These are phyloP conservation scores for Nyctereutes procyonoides DNA, from an alignment of 2,113 vertebrate species.

Conservation along the genomic window DNA sequence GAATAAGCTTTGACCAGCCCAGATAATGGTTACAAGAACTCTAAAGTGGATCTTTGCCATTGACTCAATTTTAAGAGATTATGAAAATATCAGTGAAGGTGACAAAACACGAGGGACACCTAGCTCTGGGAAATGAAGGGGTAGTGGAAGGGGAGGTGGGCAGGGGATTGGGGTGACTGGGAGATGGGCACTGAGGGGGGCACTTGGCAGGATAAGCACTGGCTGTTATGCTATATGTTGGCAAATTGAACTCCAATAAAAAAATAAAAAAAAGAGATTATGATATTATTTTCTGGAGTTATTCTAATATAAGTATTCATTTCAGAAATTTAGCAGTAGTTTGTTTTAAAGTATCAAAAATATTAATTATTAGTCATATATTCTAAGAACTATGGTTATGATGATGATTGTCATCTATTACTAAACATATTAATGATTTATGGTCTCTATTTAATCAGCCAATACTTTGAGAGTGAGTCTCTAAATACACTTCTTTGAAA, in stretches of 20 bases:
- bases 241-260: no score
- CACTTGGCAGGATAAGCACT: no score
- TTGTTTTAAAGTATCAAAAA: neutral
- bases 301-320: neutral
- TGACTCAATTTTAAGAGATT: neutral
- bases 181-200: no score
- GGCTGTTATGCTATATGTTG: no score
- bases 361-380: neutral
- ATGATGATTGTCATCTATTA: neutral
- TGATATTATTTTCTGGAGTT: neutral
- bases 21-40: neutral
- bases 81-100: neutral
- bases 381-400: neutral
- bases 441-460: neutral
- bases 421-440: neutral
- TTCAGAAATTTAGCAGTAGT: neutral
- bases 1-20: neutral
- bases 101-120: no score
- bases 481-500: neutral
- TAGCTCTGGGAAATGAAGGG: no score
- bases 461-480: neutral
- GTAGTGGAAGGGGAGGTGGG: no score
- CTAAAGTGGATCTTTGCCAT: neutral
- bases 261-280: no score
- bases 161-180: no score